These are phyloP conservation scores for Cremastobaeus sp. DNA, from an alignment of 2,888 invertebrate genomes.

Conservation along the genomic window DNA sequence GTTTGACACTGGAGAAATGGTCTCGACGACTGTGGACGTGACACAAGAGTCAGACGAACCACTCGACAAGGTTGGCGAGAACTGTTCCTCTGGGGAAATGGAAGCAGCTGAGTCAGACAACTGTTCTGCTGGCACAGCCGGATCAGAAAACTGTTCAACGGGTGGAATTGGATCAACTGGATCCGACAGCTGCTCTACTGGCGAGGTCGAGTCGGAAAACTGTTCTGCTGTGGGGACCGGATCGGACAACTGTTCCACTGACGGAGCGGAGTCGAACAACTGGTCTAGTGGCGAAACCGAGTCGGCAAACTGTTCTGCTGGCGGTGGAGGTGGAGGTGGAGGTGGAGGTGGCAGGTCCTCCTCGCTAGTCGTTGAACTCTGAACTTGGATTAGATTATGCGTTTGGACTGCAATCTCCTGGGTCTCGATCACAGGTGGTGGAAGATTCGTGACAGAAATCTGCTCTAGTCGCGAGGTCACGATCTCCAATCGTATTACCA, in stretches of 20 bases:
- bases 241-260: no score
- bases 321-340: constrained; percentile 69
- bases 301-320: no score
- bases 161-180: no score
- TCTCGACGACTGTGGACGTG: constrained; percentile 59
- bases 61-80: constrained; percentile 70
- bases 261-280: no score
- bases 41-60: constrained; percentile 65
- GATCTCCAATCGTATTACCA: constrained; percentile 86
- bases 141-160: no score
- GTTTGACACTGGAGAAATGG: constrained; percentile 72
- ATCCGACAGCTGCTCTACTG: no score
- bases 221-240: no score
- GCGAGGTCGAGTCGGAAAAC: no score
- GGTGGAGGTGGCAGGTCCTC: constrained; percentile 63
- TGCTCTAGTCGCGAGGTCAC: constrained; percentile 86
- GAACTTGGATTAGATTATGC: constrained; percentile 50
- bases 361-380: constrained; percentile 45
- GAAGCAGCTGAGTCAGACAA: constrained; percentile 46
- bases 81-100: constrained; percentile 58
- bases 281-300: no score
- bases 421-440: constrained; percentile 52
- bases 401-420: constrained; percentile 71
- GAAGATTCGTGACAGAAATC: constrained; percentile 68
- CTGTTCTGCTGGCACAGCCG: no score